Percentiles rank a stretch among this genome's conserved stretches.
phyloP scores from a whole-genome alignment of 2,113 vertebrate genomes.

The Xenopus laevis region DNA sequence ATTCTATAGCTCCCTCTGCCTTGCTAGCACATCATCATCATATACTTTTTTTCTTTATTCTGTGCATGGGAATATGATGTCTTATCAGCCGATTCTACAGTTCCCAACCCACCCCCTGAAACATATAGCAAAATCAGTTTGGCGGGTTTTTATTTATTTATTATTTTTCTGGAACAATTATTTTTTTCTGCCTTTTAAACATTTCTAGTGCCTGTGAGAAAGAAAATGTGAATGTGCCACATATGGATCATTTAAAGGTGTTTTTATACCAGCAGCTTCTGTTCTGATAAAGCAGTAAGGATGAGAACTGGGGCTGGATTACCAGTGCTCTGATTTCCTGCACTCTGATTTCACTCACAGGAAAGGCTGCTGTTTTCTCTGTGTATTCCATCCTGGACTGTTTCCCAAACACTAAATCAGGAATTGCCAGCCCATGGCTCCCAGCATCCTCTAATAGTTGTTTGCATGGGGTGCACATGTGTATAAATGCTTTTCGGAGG shows the following conservation, averaged over 20 bases:
- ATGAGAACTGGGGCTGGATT: conserved; percentile 27
- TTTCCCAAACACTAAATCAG: conserved; percentile 13
- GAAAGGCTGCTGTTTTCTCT: conserved; percentile 38
- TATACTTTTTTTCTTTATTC: not conserved
- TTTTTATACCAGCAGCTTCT: conserved; percentile 33
- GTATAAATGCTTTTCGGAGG: too few species aligned
- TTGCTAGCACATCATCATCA: conserved; percentile 36
- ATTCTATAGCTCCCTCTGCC: conserved; percentile 33
- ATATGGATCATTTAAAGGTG: conserved; percentile 25
- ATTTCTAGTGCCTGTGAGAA: not conserved
- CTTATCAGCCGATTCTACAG: conserved; percentile 34
- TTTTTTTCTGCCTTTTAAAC: not conserved
- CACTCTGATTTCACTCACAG: conserved; percentile 25
- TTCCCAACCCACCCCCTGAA: not conserved
- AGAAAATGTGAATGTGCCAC: conserved; percentile 6
- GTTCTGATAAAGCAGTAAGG: conserved; percentile 34
- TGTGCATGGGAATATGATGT: conserved; percentile 36
- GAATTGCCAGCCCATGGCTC: too few species aligned
- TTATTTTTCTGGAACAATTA: conserved; percentile 28
- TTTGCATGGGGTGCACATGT: too few species aligned
- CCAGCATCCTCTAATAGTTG: too few species aligned
- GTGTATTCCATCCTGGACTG: conserved; percentile 29
- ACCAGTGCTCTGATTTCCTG: conserved; percentile 24
- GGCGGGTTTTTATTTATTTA: too few species aligned
- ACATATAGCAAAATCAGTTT: not conserved